phyloP scores from a whole-genome alignment of 2,888 invertebrate species.

The Megaustenia siamemsis region DNA sequence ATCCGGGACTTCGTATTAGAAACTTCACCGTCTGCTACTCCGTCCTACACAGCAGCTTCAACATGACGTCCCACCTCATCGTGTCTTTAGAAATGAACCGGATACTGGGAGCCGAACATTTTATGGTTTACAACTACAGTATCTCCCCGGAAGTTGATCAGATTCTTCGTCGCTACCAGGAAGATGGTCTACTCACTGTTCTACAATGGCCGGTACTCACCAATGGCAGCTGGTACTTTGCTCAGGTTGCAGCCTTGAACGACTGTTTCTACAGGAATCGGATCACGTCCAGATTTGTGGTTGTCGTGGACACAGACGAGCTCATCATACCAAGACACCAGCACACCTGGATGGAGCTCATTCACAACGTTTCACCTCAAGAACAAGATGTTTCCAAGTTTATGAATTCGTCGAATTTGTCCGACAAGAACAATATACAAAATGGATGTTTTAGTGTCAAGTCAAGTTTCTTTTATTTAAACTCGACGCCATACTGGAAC shows the following conservation, averaged over 20 bases:
- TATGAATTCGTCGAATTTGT: background rate
- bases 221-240: background rate
- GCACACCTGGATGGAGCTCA: background rate
- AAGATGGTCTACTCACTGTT: conserved; percentile 23
- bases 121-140: conserved; percentile 45
- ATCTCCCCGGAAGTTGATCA: background rate
- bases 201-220: conserved; percentile 34
- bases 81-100: conserved; percentile 31
- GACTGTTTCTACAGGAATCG: conserved; percentile 28
- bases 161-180: conserved; percentile 27
- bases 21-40: conserved; percentile 22
- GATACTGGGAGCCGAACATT: conserved; percentile 42
- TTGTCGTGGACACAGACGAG: conserved; percentile 24
- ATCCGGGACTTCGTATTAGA: conserved; percentile 6
- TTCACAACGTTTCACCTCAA: background rate
- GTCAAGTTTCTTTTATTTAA: background rate
- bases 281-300: background rate
- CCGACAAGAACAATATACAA: background rate
- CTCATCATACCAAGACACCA: background rate
- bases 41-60: conserved; percentile 14
- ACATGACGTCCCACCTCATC: conserved; percentile 9
- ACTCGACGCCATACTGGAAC: no score
- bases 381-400: no score
- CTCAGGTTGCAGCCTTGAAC: background rate
- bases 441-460: background rate